Percentiles rank a stretch among this genome's conserved stretches.
Evolutionary conservation across 2,113 vertebrate species (phyloP).

Genomic region (Chloroceryle aenea): DNA sequence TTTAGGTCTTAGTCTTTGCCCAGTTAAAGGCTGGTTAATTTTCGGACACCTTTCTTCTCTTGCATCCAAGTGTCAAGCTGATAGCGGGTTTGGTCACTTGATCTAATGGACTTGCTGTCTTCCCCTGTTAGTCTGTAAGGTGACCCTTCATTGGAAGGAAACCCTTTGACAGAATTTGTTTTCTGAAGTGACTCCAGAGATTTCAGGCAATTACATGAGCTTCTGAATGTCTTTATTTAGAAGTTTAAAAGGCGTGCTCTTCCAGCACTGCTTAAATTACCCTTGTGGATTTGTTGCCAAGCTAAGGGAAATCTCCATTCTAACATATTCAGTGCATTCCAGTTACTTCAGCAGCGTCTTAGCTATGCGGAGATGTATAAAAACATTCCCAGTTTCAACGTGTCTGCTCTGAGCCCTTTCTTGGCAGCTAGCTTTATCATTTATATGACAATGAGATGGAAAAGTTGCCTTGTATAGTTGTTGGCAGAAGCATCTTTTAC

Average conservation of each 20-base stretch:
- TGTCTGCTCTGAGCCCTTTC: background rate
- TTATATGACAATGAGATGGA: background rate
- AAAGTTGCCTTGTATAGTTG: background rate
- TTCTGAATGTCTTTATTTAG: constrained; percentile 35
- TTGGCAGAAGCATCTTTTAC: background rate
- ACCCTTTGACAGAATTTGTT: constrained; percentile 24
- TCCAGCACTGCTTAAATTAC: background rate
- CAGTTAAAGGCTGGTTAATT: constrained; percentile 25
- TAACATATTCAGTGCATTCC: background rate
- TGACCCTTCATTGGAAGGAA: constrained; percentile 12
- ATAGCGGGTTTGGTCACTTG: background rate
- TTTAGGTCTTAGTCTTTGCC: background rate
- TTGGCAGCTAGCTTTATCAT: background rate
- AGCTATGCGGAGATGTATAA: background rate
- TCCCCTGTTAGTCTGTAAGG: constrained; percentile 28
- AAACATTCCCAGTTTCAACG: background rate
- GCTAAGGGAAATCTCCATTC: background rate
- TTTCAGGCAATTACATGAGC: constrained; percentile 30
- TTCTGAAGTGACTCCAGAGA: constrained; percentile 50
- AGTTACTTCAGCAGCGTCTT: background rate
- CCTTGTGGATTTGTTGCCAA: background rate
- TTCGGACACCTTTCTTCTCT: background rate
- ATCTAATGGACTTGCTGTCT: constrained; percentile 42
- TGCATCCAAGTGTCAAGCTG: background rate
- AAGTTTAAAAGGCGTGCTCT: constrained; percentile 6